Evolutionary conservation across 2,797 vertebrate genomes (phyloP).

Genomic region (Falco concolor): DNA sequence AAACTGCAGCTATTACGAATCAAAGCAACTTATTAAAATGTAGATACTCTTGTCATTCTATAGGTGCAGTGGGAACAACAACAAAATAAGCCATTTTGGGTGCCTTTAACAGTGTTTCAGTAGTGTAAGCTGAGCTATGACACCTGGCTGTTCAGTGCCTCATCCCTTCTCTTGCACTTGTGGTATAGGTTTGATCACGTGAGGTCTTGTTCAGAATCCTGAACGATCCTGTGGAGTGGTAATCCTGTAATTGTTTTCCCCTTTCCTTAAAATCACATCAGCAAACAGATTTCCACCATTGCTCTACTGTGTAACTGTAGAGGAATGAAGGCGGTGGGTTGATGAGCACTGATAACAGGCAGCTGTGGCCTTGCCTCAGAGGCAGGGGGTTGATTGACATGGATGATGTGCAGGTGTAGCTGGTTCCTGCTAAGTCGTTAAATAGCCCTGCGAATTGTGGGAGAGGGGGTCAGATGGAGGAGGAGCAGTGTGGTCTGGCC

Average conservation of each 20-base stretch:
- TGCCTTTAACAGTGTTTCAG: not conserved
- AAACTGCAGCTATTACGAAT: not conserved
- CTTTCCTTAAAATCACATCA: not conserved
- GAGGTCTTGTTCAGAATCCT: not conserved
- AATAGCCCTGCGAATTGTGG: no score
- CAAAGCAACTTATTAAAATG: not conserved
- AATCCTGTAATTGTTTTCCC: not conserved
- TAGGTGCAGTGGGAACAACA: not conserved
- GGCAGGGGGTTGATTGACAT: no score
- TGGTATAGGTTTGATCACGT: not conserved
- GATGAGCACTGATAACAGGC: no score
- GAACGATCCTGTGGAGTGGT: not conserved
- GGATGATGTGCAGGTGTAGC: no score
- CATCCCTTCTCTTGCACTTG: not conserved
- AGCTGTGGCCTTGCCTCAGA: no score
- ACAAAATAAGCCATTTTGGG: not conserved
- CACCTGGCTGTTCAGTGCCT: not conserved
- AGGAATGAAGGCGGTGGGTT: no score
- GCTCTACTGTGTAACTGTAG: not conserved
- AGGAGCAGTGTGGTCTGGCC: no score
- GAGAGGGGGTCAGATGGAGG: no score
- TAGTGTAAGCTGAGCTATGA: not conserved
- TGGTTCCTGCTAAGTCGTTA: no score
- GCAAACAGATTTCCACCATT: not conserved
- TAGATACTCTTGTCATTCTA: not conserved